Percentiles rank a stretch among this genome's conserved stretches.
Evolutionary conservation across 1,140 invertebrate genomes (phyloP).

Genomic region (Nixonia krombeini): DNA sequence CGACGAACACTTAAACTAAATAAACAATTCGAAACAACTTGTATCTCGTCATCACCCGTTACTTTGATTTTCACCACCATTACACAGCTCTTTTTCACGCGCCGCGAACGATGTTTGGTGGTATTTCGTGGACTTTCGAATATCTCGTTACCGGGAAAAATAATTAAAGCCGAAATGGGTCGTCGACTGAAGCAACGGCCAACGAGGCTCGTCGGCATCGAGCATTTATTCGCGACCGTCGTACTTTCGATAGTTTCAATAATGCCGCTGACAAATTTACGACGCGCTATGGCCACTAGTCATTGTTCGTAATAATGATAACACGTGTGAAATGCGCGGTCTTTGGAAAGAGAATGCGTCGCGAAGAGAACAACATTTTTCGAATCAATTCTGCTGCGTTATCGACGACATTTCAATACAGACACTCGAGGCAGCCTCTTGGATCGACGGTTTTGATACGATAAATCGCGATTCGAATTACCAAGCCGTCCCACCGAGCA

Average conservation of each 20-base stretch:
- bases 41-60: too few relatives aligned
- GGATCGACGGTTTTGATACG: too few relatives aligned
- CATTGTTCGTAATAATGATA: conserved; percentile 31
- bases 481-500: too few relatives aligned
- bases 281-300: conserved; percentile 14
- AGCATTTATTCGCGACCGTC: conserved; percentile 1
- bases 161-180: conserved; percentile 42
- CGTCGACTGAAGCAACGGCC: too few relatives aligned
- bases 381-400: conserved; percentile 17
- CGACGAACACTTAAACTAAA: too few relatives aligned
- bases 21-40: too few relatives aligned
- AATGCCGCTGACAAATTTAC: conserved; percentile 31
- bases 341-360: too few relatives aligned
- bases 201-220: too few relatives aligned
- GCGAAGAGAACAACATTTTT: conserved; percentile 22
- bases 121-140: conserved; percentile 11
- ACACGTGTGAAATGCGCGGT: conserved; percentile 20
- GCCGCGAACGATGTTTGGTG: neutral
- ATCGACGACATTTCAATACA: too few relatives aligned
- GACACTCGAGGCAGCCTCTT: conserved; percentile 5
- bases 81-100: conserved; percentile 13
- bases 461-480: too few relatives aligned
- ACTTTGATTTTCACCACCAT: too few relatives aligned
- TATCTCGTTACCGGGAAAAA: conserved; percentile 44
- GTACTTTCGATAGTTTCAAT: conserved; percentile 10